These are phyloP conservation scores for Chrysogorgia sp. DNA, from an alignment of 92 coral and sea anemone genomes.

Conservation along the genomic window DNA sequence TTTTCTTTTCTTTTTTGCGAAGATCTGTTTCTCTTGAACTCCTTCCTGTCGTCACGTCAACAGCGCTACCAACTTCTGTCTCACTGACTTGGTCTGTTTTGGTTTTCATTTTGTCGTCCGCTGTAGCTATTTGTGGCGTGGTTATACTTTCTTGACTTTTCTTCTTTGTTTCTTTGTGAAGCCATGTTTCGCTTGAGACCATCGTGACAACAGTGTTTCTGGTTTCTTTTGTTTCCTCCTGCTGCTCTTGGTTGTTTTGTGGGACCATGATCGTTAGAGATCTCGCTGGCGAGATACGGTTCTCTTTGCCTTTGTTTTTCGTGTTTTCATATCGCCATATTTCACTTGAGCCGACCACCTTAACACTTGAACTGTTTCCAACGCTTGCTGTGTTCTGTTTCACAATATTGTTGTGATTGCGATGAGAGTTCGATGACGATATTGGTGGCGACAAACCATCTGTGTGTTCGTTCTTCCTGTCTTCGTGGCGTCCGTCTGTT, in stretches of 20 bases:
- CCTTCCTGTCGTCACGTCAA: too few relatives aligned
- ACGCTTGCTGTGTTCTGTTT: not conserved
- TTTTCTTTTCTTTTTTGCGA: too few relatives aligned
- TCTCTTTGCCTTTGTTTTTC: not conserved
- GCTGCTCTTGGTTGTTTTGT: not conserved
- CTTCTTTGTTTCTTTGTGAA: not conserved
- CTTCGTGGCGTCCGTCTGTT: too few relatives aligned
- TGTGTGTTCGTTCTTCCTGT: not conserved
- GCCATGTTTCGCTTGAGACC: not conserved
- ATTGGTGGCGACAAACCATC: too few relatives aligned
- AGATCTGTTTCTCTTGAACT: too few relatives aligned
- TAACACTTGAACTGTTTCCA: not conserved
- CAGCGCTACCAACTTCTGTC: too few relatives aligned
- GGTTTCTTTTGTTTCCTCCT: not conserved
- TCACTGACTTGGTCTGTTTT: too few relatives aligned
- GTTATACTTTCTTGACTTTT: not conserved
- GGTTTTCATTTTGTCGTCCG: too few relatives aligned
- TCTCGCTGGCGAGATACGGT: not conserved
- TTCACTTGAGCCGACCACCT: not conserved
- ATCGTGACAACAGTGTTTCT: too few relatives aligned
- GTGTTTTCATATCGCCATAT: not conserved
- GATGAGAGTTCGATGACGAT: too few relatives aligned
- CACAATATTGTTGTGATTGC: not conserved
- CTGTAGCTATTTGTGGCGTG: too few relatives aligned
- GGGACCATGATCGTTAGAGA: not conserved